Base-by-base conservation (phyloP, 2,888 invertebrate species). In the Rapana venosa region DNA sequence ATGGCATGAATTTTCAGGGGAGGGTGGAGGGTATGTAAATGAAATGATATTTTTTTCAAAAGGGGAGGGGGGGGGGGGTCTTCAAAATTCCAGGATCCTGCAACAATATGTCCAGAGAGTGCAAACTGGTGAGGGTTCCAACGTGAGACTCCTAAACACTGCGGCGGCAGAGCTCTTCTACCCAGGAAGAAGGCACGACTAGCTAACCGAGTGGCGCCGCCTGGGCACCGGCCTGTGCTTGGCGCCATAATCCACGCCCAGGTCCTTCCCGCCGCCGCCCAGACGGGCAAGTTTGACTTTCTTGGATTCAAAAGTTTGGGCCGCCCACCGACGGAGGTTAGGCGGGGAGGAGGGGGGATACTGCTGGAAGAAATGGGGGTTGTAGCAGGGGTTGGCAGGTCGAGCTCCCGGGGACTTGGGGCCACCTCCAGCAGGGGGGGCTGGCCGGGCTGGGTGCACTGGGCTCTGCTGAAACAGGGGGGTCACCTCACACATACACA, bases 221-320 rank as follows among this genome's bases (percentile, higher is more conserved):
- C 90, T 81, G 30, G 91, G 92, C 26, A 91, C 83, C 0, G 90
- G 89, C 36, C 88, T 66, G 86, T 88, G 87, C 26, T 30, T 83
- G 17, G 90, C 88, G 35, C 90, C 90, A 84, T 90, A 93, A 90
- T 91, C 93, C n/a, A 92, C 89, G 61, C 94, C 94, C 88, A 93
- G 94, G 85, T 92, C 91, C 61, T 92, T 91, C 1, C 92, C 92
- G 35, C 94, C 94, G 36, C 95, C 95, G 70, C 95, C 95, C 91
- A 93, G 93, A 87, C 94, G 93, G 85, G 93, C 93, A 90, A 94
- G 90, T 22, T 93, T 94, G 83, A 94, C 92, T 90, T 93, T 94
- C 91, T 92, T 94, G 47, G 94, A 94, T 66, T 87, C 88, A 36
- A 87, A 87, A 77, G 89, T 89, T 58, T 91, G 90, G 30, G 90